Evolutionary conservation across 2,888 invertebrate genomes (phyloP), one percentile per base, ranked within the genome.

Genomic region (Caenorhabditis zanzibari): DNA sequence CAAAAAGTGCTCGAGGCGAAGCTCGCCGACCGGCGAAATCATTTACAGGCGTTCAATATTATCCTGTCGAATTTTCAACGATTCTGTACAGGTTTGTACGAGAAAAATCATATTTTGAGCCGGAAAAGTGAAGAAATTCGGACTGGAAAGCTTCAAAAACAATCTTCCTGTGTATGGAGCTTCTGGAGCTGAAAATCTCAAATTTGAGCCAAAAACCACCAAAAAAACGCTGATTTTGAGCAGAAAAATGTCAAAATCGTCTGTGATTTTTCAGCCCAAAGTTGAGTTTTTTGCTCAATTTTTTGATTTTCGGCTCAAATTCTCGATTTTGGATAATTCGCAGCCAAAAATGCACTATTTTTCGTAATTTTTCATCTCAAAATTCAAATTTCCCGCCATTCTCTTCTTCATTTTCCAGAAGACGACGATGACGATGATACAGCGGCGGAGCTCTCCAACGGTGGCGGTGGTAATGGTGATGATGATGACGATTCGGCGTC

Each of bases 1-100:
- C 91, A 91, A 63, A 84, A 88, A 47, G 44, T 79, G 6, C 75
- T 91, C 16, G 91, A 91, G 63, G 63, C 80, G 10, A 90, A 86
- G 84, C 54, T 89, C 14, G 64, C 44, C 16, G 86, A 87, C 47
- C 38, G 89, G 0, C 68, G 86, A 24, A 86, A 85, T 71, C 85
- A 86, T 41, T 64, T 88, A 10, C 84, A 84, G 12, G 85, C 87
- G 0, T 86, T 88, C 56, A 87, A 86, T 41, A 80, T 81, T 7
- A 81, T 89, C 38, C 66, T 88, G 19, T 69, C 74, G 2, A 87
- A 85, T 41, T 85, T 89, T 59, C 84, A 85, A 28, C 56, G 82
- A 35, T 86, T 85, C 59, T 32, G 86, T n/a, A 59, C 75, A 47
- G 86, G 89, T 89, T 72, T 41, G 73, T 79, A n/a, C 10, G 6